phyloP scores from a whole-genome alignment of 2,113 vertebrate genomes.

The Oncorhynchus mykiss region DNA sequence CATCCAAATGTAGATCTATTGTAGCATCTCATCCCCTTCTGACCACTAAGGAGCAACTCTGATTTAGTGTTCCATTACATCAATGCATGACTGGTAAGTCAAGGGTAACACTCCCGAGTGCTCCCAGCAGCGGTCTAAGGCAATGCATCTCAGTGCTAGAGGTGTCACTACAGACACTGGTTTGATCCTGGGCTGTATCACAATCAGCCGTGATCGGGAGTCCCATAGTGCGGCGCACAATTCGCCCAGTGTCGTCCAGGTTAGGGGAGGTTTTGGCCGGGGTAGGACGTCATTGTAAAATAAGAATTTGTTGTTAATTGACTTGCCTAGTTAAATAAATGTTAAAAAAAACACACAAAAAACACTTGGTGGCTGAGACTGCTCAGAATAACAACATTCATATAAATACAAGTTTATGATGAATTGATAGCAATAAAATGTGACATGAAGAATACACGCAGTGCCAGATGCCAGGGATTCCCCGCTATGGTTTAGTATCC shows the following conservation, averaged over 20 bases:
- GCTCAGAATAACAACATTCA: constrained; percentile 28
- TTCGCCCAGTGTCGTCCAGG: no score
- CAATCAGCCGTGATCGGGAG: no score
- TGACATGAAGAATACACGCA: constrained; percentile 24
- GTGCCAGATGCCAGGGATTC: constrained; percentile 19
- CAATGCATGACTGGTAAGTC: constrained; percentile 33
- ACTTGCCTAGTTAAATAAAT: no score
- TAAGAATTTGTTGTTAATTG: no score
- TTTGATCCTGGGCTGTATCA: no score
- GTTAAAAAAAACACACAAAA: constrained; percentile 30
- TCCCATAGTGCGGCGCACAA: no score
- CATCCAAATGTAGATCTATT: constrained; percentile 15
- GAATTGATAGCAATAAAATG: constrained; percentile 36
- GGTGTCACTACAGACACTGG: no score
- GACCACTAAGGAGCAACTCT: neutral
- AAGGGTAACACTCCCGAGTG: neutral
- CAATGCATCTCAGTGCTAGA: no score
- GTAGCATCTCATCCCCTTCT: neutral
- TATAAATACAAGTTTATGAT: constrained; percentile 40
- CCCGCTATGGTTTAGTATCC: constrained; percentile 19
- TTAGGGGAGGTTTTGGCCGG: no score
- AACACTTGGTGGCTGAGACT: constrained; percentile 29
- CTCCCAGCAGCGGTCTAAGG: no score
- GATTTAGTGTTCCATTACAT: constrained; percentile 18
- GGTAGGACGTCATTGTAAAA: neutral